Base-by-base conservation (phyloP, 2,888 invertebrate genomes). In the Cantharis flavilabris region DNA sequence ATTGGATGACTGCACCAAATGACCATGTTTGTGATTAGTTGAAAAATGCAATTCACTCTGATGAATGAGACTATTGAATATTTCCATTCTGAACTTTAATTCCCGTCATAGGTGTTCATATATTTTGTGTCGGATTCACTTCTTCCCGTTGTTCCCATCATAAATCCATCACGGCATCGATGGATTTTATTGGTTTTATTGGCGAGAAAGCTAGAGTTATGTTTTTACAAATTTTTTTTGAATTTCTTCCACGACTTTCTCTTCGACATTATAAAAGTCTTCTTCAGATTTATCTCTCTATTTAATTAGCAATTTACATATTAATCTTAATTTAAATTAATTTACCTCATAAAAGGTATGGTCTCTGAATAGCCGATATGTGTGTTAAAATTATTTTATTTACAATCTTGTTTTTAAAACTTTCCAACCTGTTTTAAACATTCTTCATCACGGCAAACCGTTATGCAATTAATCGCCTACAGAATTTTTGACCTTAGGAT, bases 41-140 rank as follows among this genome's bases (percentile, higher is more conserved):
- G 74, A 82, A 84, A 84, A 83, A 75, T 84, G 86, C 86, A 85
- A 85, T 84, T 86, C 86, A 86, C 82, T 78, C 76, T 78, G 78
- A 72, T 81, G 83, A 84, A 85, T 84, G 83, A 84, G 26, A 67
- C 14, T 20, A 67, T 67, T 67, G 23, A 67, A 23, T 26, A 67
- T 23, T 26, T 23, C 9, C 65, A 23, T 67, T 23, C 20, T 65
- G 9, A 23, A 20, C 20, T 65, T 65, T 23, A 65, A 65, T 65
- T 65, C 26, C 26, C 20, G 26, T 67, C 65, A 67, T 26, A 18
- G 26, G 65, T 26, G 65, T 26, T 49, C 49, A n/a, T 49, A 49
- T 49, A 49, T 49, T 49, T 49, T 49, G 49, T 49, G 5, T 49
- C 49, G n/a, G 49, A 49, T n/a, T 49, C 49, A 49, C 49, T 49